These are phyloP conservation scores for Kudoa iwatai DNA, from an alignment of 30 jellyfish, hydroid and myxozoan species.

Conservation along the genomic window DNA sequence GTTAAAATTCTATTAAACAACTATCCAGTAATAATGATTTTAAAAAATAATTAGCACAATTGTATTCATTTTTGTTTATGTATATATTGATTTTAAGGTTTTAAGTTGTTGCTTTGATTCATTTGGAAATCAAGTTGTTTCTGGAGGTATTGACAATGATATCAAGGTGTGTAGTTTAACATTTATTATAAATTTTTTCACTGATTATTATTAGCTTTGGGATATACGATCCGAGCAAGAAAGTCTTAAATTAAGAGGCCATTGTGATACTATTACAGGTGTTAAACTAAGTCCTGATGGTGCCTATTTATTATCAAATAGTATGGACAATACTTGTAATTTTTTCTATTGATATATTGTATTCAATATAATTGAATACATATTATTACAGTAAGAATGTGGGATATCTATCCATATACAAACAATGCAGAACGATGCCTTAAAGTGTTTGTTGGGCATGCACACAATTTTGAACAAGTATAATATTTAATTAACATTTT, in stretches of 20 bases:
- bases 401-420: slow-evolving; percentile 59
- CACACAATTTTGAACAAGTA: slow-evolving; percentile 47
- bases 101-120: background rate
- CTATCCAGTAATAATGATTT: background rate
- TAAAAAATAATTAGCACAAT: no score
- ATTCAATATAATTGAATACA: no score
- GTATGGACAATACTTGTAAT: slow-evolving; percentile 69
- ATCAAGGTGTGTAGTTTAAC: background rate
- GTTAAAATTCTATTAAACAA: no score
- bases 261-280: slow-evolving; percentile 50
- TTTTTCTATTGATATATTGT: no score
- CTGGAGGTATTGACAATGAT: background rate
- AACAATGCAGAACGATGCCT: slow-evolving; percentile 45
- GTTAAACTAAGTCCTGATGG: slow-evolving; percentile 63
- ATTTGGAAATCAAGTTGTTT: background rate
- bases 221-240: slow-evolving; percentile 43
- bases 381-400: slow-evolving; percentile 48
- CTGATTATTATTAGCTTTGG: slow-evolving; percentile 14
- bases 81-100: background rate
- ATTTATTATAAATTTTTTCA: no score
- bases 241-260: slow-evolving; percentile 28
- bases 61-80: background rate
- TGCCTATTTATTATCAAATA: slow-evolving; percentile 28
- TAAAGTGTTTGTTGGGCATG: slow-evolving; percentile 31
- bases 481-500: background rate